Conservation (phyloP, 2,797 vertebrate genomes). For the Myioborus miniatus region DNA sequence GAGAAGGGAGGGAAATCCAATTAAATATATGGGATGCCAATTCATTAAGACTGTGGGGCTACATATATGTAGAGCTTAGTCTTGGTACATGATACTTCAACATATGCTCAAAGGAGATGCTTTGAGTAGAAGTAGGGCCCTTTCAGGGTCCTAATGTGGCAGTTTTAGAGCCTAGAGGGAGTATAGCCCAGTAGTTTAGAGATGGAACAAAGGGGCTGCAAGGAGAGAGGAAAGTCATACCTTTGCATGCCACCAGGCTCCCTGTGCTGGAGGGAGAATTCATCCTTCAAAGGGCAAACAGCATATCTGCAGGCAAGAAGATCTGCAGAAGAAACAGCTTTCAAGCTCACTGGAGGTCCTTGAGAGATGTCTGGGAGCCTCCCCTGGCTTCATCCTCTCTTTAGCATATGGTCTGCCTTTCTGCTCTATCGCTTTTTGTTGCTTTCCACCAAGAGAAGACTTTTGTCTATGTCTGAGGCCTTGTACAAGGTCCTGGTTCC, state of each 20-base stretch:
- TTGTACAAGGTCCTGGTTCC: not conserved
- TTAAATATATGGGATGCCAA: not conserved
- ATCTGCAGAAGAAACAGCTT: constrained; percentile 7
- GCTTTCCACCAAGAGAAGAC: constrained; percentile 1
- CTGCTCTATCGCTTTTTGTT: not conserved
- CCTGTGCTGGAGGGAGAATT: constrained; percentile 6
- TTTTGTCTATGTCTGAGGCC: not conserved
- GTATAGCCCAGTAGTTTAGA: not conserved
- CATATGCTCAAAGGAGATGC: not conserved
- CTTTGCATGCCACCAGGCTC: not conserved
- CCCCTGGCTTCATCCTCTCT: not conserved
- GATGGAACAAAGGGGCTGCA: not conserved
- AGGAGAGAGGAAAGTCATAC: not conserved
- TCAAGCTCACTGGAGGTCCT: not conserved
- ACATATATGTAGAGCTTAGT: not conserved
- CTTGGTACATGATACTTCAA: not conserved
- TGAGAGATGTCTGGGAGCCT: not conserved
- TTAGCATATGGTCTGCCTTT: not conserved
- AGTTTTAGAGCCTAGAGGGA: not conserved
- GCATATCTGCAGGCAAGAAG: not conserved
- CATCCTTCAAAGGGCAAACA: constrained; percentile 29
- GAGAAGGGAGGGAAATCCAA: not conserved
- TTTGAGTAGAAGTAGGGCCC: not conserved
- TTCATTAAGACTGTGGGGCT: not conserved
- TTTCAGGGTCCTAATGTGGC: not conserved